Evolutionary conservation across 2,797 vertebrate genomes (phyloP), one percentile per base, ranked within the genome.

Genomic region (Gadopsis bispinosus): DNA sequence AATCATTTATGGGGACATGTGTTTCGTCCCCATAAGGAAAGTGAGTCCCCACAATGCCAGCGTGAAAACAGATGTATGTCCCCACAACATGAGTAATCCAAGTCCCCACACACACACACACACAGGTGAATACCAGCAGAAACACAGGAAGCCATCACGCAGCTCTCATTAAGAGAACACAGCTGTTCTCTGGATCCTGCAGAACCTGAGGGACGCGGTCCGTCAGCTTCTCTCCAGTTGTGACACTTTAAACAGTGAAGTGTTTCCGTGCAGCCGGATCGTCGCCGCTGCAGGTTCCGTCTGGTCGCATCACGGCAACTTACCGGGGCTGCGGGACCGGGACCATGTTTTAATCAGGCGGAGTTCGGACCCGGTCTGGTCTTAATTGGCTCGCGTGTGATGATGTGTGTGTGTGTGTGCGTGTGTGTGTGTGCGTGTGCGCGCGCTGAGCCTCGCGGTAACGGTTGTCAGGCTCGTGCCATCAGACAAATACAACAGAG

Each of bases 381-480:
- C 45, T 17, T 7, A 47, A 19, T 47, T 45, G 43, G 43, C 43
- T 45, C 14, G 43, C 16, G 43, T n/a, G 33, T 35, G 33, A 35
- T 35, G 48, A 19, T 3, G 47, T 6, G 62, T 48, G 9, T 17
- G 41, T 10, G 20, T 48, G 43, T 6, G 61, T 48, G 31, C 5
- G 31, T 33, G 41, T 43, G 41, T 7, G 48, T 19, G 31, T 33
- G 31, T 3, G 45, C 1, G 63, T 6, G 62, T 48, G 9, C 5
- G 22, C 1, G 20, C 19, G 20, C 62, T 13, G 45, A 50, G 26
- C 64, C 37, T 35, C 64, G 16, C 64, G 47, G 12, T 29, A 14
- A 29, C 64, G 45, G 45, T 6, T 17, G 16, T 75, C 79, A 61
- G 73, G 56, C 68, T 58, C 69, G 64, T 7, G 62, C 53, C 67